These are phyloP conservation scores for Buphagus erythrorhynchus DNA, from an alignment of 2,797 vertebrate species.

Conservation along the genomic window DNA sequence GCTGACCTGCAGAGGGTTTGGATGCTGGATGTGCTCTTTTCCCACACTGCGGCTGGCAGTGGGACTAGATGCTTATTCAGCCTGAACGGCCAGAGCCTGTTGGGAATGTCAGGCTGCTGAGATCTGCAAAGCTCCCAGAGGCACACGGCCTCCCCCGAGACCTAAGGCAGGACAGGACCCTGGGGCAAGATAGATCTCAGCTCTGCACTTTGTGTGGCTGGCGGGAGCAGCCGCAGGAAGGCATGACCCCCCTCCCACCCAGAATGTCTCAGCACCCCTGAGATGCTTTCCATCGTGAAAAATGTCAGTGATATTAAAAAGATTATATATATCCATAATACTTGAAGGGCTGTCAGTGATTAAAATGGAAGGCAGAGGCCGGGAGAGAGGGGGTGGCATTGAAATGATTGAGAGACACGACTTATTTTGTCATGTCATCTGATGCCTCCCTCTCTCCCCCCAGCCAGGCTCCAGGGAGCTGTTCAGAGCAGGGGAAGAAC, in stretches of 20 bases:
- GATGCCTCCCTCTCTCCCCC: conserved; percentile 32
- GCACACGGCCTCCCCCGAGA: fast-evolving
- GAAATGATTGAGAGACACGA: conserved; percentile 52
- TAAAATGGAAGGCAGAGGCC: conserved; percentile 61
- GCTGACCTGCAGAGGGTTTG: neutral
- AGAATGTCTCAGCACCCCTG: neutral
- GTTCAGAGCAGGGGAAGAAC: conserved; percentile 18
- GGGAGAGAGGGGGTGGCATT: conserved; percentile 33
- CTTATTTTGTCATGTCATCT: conserved; percentile 62
- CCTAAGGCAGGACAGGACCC: neutral
- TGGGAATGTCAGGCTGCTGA: neutral
- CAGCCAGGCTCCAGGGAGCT: neutral
- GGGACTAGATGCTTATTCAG: neutral
- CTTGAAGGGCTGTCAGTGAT: conserved; percentile 44
- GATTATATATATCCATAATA: conserved; percentile 11
- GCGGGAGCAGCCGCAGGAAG: neutral
- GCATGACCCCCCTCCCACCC: neutral
- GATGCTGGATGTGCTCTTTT: neutral
- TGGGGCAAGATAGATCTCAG: neutral
- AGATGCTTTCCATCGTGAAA: conserved; percentile 5
- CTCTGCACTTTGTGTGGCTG: fast-evolving
- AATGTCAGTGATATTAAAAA: conserved; percentile 36
- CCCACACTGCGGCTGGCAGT: neutral
- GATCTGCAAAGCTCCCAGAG: neutral
- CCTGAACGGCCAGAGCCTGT: fast-evolving